Evolutionary conservation across 2,113 vertebrate genomes (phyloP).

Genomic region (Sebastes fasciatus): DNA sequence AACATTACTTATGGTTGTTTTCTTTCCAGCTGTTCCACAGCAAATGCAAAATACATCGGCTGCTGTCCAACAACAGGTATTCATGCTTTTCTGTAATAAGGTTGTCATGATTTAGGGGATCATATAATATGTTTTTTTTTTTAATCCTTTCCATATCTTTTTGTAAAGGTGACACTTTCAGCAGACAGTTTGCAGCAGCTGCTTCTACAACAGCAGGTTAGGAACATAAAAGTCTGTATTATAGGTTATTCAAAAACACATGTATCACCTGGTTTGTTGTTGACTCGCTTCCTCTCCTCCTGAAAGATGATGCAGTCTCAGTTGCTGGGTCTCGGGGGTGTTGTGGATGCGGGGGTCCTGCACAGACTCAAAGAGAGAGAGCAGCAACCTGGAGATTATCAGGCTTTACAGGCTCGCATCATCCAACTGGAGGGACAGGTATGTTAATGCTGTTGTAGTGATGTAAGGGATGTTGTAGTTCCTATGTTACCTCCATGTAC

Average conservation of each 20-base stretch:
- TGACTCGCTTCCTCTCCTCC: conserved; percentile 7
- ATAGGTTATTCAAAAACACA: background rate
- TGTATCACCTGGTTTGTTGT: background rate
- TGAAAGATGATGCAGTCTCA: conserved; percentile 78
- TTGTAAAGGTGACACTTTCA: conserved; percentile 52
- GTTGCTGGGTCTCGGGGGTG: conserved; percentile 58
- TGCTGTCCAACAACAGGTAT: conserved; percentile 82
- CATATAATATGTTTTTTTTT: background rate
- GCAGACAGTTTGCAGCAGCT: conserved; percentile 71
- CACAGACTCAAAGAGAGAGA: conserved; percentile 59
- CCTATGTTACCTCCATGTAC: background rate
- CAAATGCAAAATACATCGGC: conserved; percentile 40
- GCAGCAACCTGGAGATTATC: conserved; percentile 71
- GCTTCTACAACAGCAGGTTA: conserved; percentile 80
- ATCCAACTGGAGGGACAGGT: conserved; percentile 89
- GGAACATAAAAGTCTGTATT: background rate
- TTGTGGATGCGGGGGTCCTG: conserved; percentile 59
- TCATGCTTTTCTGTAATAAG: background rate
- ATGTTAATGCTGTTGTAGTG: background rate
- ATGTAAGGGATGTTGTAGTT: background rate
- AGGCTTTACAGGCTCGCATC: conserved; percentile 77
- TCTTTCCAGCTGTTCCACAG: conserved; percentile 53
- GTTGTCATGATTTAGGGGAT: background rate
- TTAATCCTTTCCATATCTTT: background rate
- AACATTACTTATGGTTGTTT: background rate